Evolutionary conservation across 1,140 invertebrate genomes (phyloP), one percentile per base, ranked within the genome.

Genomic region (Linepithema humile): DNA sequence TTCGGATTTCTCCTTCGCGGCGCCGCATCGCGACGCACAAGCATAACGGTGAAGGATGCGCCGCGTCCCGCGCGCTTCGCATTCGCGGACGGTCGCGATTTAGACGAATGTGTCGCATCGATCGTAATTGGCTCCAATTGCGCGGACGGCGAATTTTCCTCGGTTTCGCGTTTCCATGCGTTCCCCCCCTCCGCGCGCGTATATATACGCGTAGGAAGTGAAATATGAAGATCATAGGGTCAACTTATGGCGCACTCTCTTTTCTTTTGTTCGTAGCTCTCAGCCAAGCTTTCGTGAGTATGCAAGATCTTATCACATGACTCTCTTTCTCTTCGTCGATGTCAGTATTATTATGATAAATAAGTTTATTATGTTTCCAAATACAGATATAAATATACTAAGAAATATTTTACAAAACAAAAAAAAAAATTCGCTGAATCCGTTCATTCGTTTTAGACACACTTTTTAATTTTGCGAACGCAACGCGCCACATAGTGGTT

Each of bases 381-480:
- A 40, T 2, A 9, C 4, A n/a, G 12, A 29, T 26, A 57, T 12
- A 57, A 57, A 15, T 10, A 15, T 15, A 15, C n/a, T n/a, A n/a
- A 40, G 26, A 10, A 3, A 29, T 20, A 53, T 9, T 15, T 50
- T 32, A 60, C 55, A 7, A 29, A 40, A 38, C 38, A 38, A 60
- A 12, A 32, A 35, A 29, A 40, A 20, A 55, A 40, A 55, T 40
- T 7, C 10, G 43, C 3, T 3, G 3, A 62, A 62, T 9, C 43
- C 17, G 20, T 55, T 38, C 32, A 12, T n/a, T 10, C 50, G 64
- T 3, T n/a, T n/a, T n/a, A n/a, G n/a, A n/a, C 38, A 40, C 26
- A 12, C 20, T 9, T 32, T 82, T 59, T 59, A 43, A 73, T 73
- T 43, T 59, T 67, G 53, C n/a, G 65, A 45, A 17, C 32, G 53